These are phyloP conservation scores for Trachemys scripta DNA, from an alignment of 2,113 vertebrate genomes.

Conservation along the genomic window DNA sequence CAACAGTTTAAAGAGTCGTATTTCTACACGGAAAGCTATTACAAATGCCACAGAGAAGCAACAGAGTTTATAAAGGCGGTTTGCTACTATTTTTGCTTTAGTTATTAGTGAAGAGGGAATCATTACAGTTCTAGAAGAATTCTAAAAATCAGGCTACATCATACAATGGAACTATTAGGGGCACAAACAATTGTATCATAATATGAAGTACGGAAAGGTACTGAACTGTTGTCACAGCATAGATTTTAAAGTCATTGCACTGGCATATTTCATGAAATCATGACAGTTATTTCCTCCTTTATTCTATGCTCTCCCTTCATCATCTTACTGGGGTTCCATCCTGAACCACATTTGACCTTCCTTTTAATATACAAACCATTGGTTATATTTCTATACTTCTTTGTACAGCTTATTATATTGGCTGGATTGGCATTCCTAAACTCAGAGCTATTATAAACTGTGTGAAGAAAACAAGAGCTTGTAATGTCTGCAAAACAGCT, in stretches of 20 bases:
- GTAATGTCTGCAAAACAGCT: background rate
- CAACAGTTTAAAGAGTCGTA: accelerated
- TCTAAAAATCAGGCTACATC: background rate
- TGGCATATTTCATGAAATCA: background rate
- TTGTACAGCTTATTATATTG: background rate
- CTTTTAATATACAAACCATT: background rate
- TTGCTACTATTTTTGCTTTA: background rate
- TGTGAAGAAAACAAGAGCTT: background rate
- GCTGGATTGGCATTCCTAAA: background rate
- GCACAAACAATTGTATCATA: background rate
- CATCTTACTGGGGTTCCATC: background rate
- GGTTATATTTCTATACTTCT: background rate
- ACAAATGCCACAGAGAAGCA: background rate
- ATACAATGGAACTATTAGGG: background rate
- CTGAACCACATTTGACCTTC: background rate
- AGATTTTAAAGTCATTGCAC: background rate
- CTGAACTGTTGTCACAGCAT: background rate
- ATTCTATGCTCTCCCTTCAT: background rate
- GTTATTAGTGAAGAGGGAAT: background rate
- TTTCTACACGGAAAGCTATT: background rate
- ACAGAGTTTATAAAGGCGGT: background rate
- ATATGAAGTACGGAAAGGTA: background rate
- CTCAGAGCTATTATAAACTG: background rate
- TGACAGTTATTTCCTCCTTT: background rate
- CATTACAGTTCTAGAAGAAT: background rate